A percentile compares a stretch with the other conserved stretches of the same genome.
Evolutionary conservation across 2,797 vertebrate genomes (phyloP).

Genomic region (Gorsachius magnificus): DNA sequence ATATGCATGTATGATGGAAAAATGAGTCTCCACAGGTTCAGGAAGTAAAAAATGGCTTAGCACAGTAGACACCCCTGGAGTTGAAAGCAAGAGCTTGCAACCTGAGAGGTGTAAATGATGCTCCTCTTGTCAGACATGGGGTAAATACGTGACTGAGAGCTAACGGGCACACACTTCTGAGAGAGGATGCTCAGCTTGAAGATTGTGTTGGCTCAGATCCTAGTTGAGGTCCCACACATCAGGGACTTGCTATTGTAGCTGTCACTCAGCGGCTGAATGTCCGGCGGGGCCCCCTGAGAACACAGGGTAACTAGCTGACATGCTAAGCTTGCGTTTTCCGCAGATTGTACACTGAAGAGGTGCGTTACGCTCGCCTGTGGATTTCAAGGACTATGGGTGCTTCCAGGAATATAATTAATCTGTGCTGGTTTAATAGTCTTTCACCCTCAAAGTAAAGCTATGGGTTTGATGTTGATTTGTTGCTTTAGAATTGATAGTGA

Average conservation of each 20-base stretch:
- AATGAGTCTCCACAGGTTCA: not conserved
- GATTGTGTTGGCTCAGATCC: not conserved
- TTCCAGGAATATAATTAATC: not conserved
- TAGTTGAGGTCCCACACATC: not conserved
- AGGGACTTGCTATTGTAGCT: not conserved
- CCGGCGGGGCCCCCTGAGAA: not conserved
- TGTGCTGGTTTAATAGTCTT: not conserved
- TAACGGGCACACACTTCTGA: not conserved
- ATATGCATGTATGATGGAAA: not conserved
- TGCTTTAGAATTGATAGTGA: not conserved
- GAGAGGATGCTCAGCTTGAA: not conserved
- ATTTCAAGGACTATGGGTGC: not conserved
- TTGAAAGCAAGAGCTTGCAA: not conserved
- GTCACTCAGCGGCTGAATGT: not conserved
- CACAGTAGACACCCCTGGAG: not conserved
- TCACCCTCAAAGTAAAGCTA: not conserved
- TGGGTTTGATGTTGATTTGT: not conserved
- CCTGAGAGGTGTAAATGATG: not conserved
- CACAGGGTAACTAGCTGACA: not conserved
- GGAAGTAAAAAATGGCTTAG: not conserved
- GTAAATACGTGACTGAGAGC: not conserved
- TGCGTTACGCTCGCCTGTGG: accelerated
- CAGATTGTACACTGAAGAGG: accelerated
- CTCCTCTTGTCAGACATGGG: not conserved
- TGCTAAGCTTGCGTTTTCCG: not conserved